Evolutionary conservation across 2,113 vertebrate genomes (phyloP).

Genomic region (Holacanthus passer): DNA sequence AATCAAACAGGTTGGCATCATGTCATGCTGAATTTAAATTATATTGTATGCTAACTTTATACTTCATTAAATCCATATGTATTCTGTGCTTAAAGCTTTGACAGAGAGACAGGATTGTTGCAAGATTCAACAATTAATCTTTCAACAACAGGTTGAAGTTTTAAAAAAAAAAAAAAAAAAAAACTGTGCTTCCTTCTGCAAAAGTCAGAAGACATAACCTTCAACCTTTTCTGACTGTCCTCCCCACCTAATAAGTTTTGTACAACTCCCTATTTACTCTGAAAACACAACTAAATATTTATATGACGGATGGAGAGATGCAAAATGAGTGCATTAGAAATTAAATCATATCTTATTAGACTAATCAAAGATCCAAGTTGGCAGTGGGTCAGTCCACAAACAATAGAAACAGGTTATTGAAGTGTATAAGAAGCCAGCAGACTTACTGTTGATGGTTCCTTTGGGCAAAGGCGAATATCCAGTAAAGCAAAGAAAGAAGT

Average conservation of each 20-base stretch:
- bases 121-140: too few species aligned
- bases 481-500: conserved; percentile 24
- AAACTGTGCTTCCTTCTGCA: too few species aligned
- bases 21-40: not conserved
- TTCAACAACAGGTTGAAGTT: too few species aligned
- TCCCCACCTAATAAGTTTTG: not conserved
- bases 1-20: not conserved
- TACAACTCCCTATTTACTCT: not conserved
- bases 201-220: too few species aligned
- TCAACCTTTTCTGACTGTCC: too few species aligned
- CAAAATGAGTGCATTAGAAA: not conserved
- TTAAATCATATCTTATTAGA: not conserved
- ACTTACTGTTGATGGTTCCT: conserved; percentile 27
- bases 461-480: conserved; percentile 40
- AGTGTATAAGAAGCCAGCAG: not conserved
- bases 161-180: too few species aligned
- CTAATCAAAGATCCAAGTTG: too few species aligned
- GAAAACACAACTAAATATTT: not conserved
- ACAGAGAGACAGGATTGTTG: too few species aligned
- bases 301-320: not conserved
- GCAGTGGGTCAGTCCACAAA: not conserved
- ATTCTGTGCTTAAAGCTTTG: too few species aligned
- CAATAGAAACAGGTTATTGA: not conserved
- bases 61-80: too few species aligned
- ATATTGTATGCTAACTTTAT: not conserved